Evolutionary conservation across 2,888 invertebrate species (phyloP), one percentile per base, ranked within the genome.

Genomic region (Dynastes hyllus): DNA sequence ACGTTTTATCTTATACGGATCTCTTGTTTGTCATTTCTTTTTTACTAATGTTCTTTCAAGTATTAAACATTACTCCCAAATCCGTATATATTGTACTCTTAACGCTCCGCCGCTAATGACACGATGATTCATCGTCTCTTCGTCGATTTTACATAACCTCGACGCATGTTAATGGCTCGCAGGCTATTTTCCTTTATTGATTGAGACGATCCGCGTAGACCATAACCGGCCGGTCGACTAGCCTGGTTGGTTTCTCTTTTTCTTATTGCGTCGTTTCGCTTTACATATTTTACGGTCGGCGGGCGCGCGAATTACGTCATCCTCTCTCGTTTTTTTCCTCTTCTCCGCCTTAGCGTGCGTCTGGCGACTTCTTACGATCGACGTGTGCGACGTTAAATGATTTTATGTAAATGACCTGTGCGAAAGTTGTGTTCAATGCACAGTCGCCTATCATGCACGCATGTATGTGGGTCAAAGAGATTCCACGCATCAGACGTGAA

Each of bases 391-490:
- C 32, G 65, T 65, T 65, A 65, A 65, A 65, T 65, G 65, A 65
- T 65, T 65, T 40, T 65, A 65, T 65, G 65, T 40, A 65, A 65
- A 65, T 65, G 65, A 61, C 65, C 27, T 27, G 5, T 29, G 63
- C 11, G n/a, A 22, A 9, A 16, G 55, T 55, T 16, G 65, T 40
- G 37, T 65, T 65, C 16, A 16, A 58, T 58, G 9, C 55, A 45
- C 6, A 0, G 61, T 2, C 8, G 22, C 55, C 55, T 58, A 58
- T 58, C 55, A 58, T 58, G 27, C 9, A n/a, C 8, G 32, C 5
- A 37, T 37, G 32, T 16, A 65, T 65, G 65, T 65, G 65, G 65
- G 65, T 65, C 65, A 65, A 40, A 65, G 65, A 16, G 65, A 65
- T 65, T 65, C 65, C 65, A 8, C 27, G 55, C 55, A 58, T 58